Conservation (phyloP, 2,113 vertebrate species). For the Platichthys stellatus region DNA sequence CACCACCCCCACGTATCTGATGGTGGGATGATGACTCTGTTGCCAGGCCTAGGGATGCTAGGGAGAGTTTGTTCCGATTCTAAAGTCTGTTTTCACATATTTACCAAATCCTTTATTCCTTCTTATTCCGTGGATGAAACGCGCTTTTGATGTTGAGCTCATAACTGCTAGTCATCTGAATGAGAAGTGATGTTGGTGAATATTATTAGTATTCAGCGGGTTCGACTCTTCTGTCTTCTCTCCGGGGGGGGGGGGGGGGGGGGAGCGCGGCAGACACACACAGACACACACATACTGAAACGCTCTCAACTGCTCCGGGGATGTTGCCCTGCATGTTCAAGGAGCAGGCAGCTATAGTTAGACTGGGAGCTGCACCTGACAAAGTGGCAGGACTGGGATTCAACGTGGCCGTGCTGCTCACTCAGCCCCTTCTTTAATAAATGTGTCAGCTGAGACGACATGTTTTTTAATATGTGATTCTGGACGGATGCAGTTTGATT, state of each 20-base stretch:
- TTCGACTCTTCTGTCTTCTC: slow-evolving; percentile 53
- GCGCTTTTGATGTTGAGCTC: slow-evolving; percentile 66
- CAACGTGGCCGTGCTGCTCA: slow-evolving; percentile 9
- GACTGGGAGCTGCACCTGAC: not conserved
- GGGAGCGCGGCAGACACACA: no score
- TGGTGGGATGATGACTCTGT: slow-evolving; percentile 7
- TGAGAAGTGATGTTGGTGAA: slow-evolving; percentile 53
- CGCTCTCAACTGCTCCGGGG: slow-evolving; percentile 19
- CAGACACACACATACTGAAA: slow-evolving; percentile 21
- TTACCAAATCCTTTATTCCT: slow-evolving; percentile 61
- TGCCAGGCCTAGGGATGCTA: not conserved
- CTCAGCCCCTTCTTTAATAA: not conserved
- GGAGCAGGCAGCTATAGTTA: slow-evolving; percentile 33
- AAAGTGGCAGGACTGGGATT: slow-evolving; percentile 32
- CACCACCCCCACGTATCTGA: not conserved
- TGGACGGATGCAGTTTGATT: not conserved
- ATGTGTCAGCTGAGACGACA: not conserved
- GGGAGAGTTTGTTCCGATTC: slow-evolving; percentile 27
- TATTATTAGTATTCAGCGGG: slow-evolving; percentile 69
- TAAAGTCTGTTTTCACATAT: slow-evolving; percentile 50
- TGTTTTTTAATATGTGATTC: not conserved
- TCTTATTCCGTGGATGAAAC: slow-evolving; percentile 64
- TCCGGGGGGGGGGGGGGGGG: not conserved
- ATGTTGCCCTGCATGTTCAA: slow-evolving; percentile 61
- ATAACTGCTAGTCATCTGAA: slow-evolving; percentile 68